Evolutionary conservation across 2,888 invertebrate species (phyloP), one percentile per base, ranked within the genome.

Genomic region (Eremobia ochroleuca): DNA sequence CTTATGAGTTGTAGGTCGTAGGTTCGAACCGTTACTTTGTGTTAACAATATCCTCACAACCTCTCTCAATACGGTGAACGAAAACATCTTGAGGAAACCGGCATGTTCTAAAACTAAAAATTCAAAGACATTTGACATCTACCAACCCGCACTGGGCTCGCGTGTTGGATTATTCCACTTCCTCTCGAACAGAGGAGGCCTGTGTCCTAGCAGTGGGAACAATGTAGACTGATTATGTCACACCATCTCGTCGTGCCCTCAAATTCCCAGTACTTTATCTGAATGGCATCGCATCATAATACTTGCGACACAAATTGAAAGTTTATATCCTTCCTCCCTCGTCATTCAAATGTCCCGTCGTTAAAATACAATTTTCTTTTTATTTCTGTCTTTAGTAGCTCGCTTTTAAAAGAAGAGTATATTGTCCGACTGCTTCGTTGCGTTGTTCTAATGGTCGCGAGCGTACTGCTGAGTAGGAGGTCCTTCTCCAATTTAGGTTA

Each of bases 351-450:
- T 83, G 79, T 79, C 34, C 68, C 18, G 55, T 82, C 87, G 87
- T 86, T 87, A 86, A 82, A 86, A 59, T 61, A 80, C 74, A 77
- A 76, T 81, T 86, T 78, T 81, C 73, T 69, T 86, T 79, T 77
- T 71, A 78, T 73, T 77, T 70, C n/a, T 69, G 64, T 73, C 71
- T 69, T 73, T 74, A 55, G 34, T 62, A 55, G 62, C 72, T 58
- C 8, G 59, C 52, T 74, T 62, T 43, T 4, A 31, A 37, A 66
- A 52, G 59, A 55, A 59, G 31, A 68, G 4, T 55, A 15, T 59
- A 43, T 68, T n/a, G 25, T 46, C 13, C 6, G 43, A 21, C 28
- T 18, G 11, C n/a, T 1, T 43, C 6, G 11, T 43, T 43, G 21
- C 6, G 11, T 43, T 43, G 21, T 4, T 49, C 9, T 25, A 15